Conservation (phyloP, 2,113 vertebrate genomes). For the Todiramphus saurophagus region DNA sequence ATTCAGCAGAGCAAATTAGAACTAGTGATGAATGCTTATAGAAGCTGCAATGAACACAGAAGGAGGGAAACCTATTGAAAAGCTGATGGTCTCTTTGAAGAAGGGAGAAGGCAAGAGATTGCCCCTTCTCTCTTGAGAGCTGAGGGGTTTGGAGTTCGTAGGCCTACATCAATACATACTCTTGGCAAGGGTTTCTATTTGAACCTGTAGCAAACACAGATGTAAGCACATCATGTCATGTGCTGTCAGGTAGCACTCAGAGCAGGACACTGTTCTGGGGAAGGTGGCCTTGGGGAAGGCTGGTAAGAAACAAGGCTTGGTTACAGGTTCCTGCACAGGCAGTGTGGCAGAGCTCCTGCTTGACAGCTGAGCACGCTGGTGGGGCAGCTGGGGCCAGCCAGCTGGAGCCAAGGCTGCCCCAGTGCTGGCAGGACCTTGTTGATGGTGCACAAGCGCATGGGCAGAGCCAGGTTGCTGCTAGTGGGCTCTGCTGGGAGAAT, state of each 20-base stretch:
- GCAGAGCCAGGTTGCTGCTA: not conserved
- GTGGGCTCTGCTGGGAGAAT: not conserved
- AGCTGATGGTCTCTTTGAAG: not conserved
- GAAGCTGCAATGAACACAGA: not conserved
- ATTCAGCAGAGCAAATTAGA: not conserved
- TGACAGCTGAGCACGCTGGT: rapidly evolving
- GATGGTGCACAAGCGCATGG: no score
- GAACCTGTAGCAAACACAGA: not conserved
- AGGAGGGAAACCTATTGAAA: not conserved
- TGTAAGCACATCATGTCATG: not conserved
- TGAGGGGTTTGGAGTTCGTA: not conserved
- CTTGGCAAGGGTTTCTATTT: not conserved
- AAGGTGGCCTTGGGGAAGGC: not conserved
- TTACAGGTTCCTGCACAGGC: not conserved
- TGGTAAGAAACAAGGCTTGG: not conserved
- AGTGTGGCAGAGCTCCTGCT: not conserved
- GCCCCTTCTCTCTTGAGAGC: not conserved
- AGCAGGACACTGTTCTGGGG: not conserved
- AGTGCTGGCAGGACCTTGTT: not conserved
- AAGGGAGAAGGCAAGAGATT: not conserved
- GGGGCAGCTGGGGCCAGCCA: not conserved
- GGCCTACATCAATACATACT: not conserved
- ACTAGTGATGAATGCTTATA: not conserved
- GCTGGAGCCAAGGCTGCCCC: not conserved
- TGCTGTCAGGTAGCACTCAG: not conserved